Evolutionary conservation across 2,797 vertebrate genomes (phyloP), one percentile per base, ranked within the genome.

Genomic region (Manis javanica): DNA sequence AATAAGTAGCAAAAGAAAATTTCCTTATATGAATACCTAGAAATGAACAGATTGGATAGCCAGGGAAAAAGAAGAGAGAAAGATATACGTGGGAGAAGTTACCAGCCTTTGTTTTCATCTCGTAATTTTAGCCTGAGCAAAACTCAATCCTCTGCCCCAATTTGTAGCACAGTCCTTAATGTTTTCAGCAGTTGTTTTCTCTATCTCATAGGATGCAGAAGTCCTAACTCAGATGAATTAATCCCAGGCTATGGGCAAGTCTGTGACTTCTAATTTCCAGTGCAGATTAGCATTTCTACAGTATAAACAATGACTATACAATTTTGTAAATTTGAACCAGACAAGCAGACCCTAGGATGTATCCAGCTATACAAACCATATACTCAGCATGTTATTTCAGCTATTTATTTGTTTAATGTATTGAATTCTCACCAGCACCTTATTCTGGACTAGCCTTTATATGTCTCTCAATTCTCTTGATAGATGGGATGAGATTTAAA

Each of bases 271-370:
- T 84, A 42, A 69, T 84, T 94, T 92, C 34, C 10, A 78, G 15
- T 14, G 46, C 24, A 83, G 21, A 79, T 78, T 75, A 57, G 15
- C 55, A 2, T 84, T 94, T 66, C 23, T 19, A 49, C 12, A 23
- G 12, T 59, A 26, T 90, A 71, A 79, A 8, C 13, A 21, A 53
- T 31, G 5, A 3, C 26, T 53, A 12, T 1, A 9, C 13, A 39
- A 71, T 87, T 79, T 26, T 95, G 18, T 83, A 46, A 77, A 24
- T 72, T 55, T 59, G 77, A 71, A 8, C 16, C 63, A 16, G 53
- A 13, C 46, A 95, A 84, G 85, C 21, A 91, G 74, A 71, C 29
- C 3, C 19, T 59, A 93, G 31, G 86, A 92, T 83, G 51, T 42
- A 69, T 31, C 4, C 14, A 49, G 31, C 18, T 83, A 26, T 15